A percentile compares a stretch with the other conserved stretches of the same genome.
Conservation (phyloP, 37 sponge, comb jelly and placozoan species). For the Theonella swinhoei region DNA sequence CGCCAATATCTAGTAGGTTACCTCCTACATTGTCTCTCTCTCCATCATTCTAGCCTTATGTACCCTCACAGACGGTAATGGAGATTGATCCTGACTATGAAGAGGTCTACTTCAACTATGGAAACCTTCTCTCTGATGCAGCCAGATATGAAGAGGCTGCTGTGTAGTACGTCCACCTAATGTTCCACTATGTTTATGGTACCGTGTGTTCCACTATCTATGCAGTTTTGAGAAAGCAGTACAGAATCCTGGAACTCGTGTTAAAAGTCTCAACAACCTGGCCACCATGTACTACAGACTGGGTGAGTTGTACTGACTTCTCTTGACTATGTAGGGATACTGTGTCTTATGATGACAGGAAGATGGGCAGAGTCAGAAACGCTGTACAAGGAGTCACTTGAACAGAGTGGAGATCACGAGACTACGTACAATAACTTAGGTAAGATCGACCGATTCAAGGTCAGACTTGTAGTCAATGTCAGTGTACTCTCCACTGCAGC, state of each 20-base stretch:
- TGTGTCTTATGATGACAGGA: no score
- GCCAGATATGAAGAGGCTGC: constrained; percentile 54
- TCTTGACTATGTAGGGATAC: no score
- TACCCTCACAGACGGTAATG: constrained; percentile 59
- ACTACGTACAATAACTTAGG: constrained; percentile 83
- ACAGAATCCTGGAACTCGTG: constrained; percentile 48
- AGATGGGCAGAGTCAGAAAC: constrained; percentile 61
- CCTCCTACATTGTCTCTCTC: not conserved
- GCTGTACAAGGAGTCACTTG: constrained; percentile 60
- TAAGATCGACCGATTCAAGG: not conserved
- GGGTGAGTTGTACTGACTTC: constrained; percentile 17
- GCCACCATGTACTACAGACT: constrained; percentile 84
- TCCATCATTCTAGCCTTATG: not conserved
- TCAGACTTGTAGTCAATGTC: not conserved
- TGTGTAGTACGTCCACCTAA: constrained; percentile 16
- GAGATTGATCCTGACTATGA: constrained; percentile 80
- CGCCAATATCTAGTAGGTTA: constrained; percentile 50
- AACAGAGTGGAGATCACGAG: constrained; percentile 65
- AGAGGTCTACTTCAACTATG: constrained; percentile 87
- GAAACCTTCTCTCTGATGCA: constrained; percentile 80
- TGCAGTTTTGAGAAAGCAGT: constrained; percentile 75
- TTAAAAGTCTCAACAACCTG: constrained; percentile 86
- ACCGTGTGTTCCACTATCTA: not conserved
- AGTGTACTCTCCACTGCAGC: constrained; percentile 27
- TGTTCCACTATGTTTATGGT: not conserved